A percentile compares a stretch with the other conserved stretches of the same genome.
phyloP scores from a whole-genome alignment of 2,888 invertebrate species.

The Oxyscelio sp. region DNA sequence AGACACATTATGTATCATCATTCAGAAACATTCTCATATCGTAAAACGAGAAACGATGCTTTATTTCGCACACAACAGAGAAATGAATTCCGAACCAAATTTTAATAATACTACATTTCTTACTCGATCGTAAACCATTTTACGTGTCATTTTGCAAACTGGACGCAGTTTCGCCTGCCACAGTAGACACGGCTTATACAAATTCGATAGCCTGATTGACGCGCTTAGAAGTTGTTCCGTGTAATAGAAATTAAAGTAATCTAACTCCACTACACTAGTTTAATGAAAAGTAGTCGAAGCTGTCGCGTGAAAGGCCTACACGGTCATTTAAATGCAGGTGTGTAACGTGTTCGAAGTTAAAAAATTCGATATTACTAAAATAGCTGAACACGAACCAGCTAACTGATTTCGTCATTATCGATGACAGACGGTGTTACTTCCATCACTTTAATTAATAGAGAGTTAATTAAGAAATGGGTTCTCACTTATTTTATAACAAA shows the following conservation, averaged over 20 bases:
- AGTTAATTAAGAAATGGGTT: too few species aligned
- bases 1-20: constrained; percentile 51
- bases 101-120: constrained; percentile 42
- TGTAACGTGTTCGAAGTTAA: too few species aligned
- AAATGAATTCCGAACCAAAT: constrained; percentile 57
- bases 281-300: constrained; percentile 56
- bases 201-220: constrained; percentile 50
- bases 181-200: constrained; percentile 33
- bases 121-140: constrained; percentile 38
- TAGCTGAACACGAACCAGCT: too few species aligned
- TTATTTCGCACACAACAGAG: constrained; percentile 41
- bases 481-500: too few species aligned
- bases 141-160: constrained; percentile 50
- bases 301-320: constrained; percentile 36
- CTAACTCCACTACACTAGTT: constrained; percentile 42
- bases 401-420: too few species aligned
- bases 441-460: too few species aligned
- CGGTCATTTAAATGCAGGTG: too few species aligned
- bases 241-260: constrained; percentile 40
- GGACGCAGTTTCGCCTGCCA: constrained; percentile 15
- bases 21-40: constrained; percentile 30
- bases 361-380: too few species aligned
- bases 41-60: constrained; percentile 45
- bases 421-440: too few species aligned
- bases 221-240: constrained; percentile 45